Evolutionary conservation across 2,888 invertebrate genomes (phyloP).

Genomic region (Melinaea marsaeus): DNA sequence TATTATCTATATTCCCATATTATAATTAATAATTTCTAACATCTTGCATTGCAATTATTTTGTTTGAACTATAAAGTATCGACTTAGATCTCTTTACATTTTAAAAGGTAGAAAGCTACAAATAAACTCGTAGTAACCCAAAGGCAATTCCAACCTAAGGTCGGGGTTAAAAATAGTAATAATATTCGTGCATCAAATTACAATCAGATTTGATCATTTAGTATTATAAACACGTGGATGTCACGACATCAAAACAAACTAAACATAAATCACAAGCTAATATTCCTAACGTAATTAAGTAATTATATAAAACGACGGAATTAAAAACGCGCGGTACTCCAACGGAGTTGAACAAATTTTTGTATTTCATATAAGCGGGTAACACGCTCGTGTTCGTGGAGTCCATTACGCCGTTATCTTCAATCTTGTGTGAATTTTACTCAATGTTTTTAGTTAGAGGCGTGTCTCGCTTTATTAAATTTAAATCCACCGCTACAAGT

Average conservation of each 20-base stretch:
- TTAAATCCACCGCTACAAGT: constrained; percentile 26
- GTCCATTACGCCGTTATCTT: constrained; percentile 45
- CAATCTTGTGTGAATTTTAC: constrained; percentile 40
- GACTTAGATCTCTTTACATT: too few relatives aligned
- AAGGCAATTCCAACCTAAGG: too few relatives aligned
- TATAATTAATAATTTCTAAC: too few relatives aligned
- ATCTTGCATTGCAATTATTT: too few relatives aligned
- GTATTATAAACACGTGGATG: background rate
- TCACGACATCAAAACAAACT: constrained; percentile 14
- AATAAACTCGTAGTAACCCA: too few relatives aligned
- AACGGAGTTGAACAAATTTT: constrained; percentile 4
- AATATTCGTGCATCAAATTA: too few relatives aligned
- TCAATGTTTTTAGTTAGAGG: constrained; percentile 25
- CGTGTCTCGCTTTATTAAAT: constrained; percentile 31
- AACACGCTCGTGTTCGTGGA: constrained; percentile 50
- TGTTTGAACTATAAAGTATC: too few relatives aligned
- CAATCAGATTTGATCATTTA: too few relatives aligned
- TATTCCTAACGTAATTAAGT: constrained; percentile 66
- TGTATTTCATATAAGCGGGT: constrained; percentile 32
- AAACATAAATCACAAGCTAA: constrained; percentile 60
- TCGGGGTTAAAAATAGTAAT: too few relatives aligned
- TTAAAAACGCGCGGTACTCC: constrained; percentile 38
- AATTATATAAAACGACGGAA: constrained; percentile 55
- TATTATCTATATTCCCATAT: too few relatives aligned
- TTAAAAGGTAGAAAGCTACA: too few relatives aligned